These are phyloP conservation scores for Priocnemis perturbator DNA, from an alignment of 2,888 invertebrate genomes.

Conservation along the genomic window DNA sequence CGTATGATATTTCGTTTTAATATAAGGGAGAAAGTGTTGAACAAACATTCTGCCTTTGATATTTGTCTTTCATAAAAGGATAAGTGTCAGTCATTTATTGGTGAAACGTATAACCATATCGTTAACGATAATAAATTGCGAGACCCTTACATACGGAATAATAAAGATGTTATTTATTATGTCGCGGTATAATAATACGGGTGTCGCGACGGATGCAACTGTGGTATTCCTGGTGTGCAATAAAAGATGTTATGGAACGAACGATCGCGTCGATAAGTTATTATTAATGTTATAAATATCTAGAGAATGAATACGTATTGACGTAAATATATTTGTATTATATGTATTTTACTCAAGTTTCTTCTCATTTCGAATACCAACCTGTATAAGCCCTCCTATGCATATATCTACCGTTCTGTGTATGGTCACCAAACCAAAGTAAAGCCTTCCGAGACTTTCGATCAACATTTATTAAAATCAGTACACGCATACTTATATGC, in stretches of 20 bases:
- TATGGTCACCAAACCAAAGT: neutral
- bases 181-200: conserved; percentile 16
- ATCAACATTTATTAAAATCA: conserved; percentile 8
- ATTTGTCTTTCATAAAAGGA: conserved; percentile 31
- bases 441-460: neutral
- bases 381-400: neutral
- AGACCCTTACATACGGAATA: neutral
- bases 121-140: conserved; percentile 17
- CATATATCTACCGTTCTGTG: too few species aligned
- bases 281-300: conserved; percentile 47
- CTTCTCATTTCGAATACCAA: conserved; percentile 26
- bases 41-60: conserved; percentile 29
- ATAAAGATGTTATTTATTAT: conserved; percentile 14
- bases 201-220: conserved; percentile 39
- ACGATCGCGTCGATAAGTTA: conserved; percentile 47
- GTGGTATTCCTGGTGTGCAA: conserved; percentile 49
- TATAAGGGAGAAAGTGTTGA: neutral
- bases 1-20: too few species aligned
- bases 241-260: conserved; percentile 46
- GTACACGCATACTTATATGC: neutral
- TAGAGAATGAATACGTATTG: conserved; percentile 43
- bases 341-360: conserved; percentile 39
- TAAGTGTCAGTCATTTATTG: conserved; percentile 20
- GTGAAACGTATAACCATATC: conserved; percentile 23
- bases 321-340: conserved; percentile 57